Conservation (phyloP, 64 coral and sea anemone genomes). For the Montipora sp. region DNA sequence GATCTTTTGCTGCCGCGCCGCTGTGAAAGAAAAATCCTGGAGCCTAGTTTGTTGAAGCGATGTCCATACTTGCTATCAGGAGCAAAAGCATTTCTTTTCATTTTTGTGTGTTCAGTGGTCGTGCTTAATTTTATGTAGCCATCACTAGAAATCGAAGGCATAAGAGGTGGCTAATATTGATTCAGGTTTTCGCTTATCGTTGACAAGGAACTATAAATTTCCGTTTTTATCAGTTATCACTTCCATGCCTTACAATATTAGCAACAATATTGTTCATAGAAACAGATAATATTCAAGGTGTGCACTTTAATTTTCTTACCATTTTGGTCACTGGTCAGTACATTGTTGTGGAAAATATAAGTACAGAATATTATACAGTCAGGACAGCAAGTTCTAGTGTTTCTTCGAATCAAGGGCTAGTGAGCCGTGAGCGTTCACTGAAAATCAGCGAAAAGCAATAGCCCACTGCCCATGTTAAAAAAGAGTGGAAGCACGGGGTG, state of each 20-base stretch:
- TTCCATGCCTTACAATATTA: not conserved
- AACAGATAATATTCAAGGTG: not conserved
- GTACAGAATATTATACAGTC: too few species aligned
- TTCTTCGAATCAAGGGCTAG: too few species aligned
- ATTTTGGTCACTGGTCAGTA: not conserved
- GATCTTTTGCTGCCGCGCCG: too few species aligned
- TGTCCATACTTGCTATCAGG: not conserved
- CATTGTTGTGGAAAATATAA: too few species aligned
- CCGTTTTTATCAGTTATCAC: conserved; percentile 16
- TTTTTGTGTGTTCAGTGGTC: not conserved
- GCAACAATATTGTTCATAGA: not conserved
- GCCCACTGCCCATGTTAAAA: too few species aligned
- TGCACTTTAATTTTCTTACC: not conserved
- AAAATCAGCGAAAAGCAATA: too few species aligned
- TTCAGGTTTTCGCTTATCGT: conserved; percentile 5
- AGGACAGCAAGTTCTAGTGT: too few species aligned
- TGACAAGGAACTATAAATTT: not conserved
- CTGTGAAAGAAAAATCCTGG: too few species aligned
- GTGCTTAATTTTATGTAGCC: not conserved
- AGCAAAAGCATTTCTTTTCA: not conserved
- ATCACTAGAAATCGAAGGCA: conserved; percentile 4
- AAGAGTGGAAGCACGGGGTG: too few species aligned
- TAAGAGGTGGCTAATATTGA: conserved; percentile 23
- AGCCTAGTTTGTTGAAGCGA: too few species aligned
- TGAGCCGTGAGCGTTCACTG: too few species aligned